Conservation (phyloP, 2,113 vertebrate genomes). For the Girardinichthys multiradiatus region DNA sequence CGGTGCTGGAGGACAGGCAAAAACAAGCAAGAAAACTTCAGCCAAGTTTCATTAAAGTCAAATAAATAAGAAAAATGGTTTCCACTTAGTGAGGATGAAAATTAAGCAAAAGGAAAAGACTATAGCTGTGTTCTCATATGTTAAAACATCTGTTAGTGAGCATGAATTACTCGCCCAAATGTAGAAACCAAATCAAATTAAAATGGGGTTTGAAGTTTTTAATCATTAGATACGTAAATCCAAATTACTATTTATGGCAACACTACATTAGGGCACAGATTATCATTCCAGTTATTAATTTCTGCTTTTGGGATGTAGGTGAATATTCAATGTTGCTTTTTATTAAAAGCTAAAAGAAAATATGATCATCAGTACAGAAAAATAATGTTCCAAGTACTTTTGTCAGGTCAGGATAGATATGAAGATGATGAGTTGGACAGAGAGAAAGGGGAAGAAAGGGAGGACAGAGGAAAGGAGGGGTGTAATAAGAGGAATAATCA, state of each 20-base stretch:
- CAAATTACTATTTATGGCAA: not conserved
- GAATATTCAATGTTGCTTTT: constrained; percentile 15
- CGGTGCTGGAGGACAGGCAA: not conserved
- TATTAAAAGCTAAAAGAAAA: constrained; percentile 5
- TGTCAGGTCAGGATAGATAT: constrained; percentile 42
- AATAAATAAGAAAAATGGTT: not conserved
- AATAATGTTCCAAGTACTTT: constrained; percentile 16
- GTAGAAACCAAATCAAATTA: constrained; percentile 39
- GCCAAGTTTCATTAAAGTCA: not conserved
- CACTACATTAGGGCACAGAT: not conserved
- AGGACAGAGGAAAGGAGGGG: constrained; percentile 48
- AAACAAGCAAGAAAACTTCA: not conserved
- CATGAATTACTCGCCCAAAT: constrained; percentile 46
- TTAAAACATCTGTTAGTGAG: not conserved
- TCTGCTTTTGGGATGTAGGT: constrained; percentile 40
- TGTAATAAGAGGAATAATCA: constrained; percentile 41
- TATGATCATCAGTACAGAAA: constrained; percentile 11
- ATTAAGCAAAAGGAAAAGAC: constrained; percentile 16
- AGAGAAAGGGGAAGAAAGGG: constrained; percentile 40
- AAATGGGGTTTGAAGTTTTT: no score
- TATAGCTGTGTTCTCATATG: constrained; percentile 22
- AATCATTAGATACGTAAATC: not conserved
- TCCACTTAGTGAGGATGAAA: constrained; percentile 25
- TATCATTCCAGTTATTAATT: constrained; percentile 20
- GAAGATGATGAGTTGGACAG: constrained; percentile 51